Percentiles rank a stretch among this genome's conserved stretches.
Evolutionary conservation across 2,888 invertebrate species (phyloP).

Genomic region (Lysandra bellargus): DNA sequence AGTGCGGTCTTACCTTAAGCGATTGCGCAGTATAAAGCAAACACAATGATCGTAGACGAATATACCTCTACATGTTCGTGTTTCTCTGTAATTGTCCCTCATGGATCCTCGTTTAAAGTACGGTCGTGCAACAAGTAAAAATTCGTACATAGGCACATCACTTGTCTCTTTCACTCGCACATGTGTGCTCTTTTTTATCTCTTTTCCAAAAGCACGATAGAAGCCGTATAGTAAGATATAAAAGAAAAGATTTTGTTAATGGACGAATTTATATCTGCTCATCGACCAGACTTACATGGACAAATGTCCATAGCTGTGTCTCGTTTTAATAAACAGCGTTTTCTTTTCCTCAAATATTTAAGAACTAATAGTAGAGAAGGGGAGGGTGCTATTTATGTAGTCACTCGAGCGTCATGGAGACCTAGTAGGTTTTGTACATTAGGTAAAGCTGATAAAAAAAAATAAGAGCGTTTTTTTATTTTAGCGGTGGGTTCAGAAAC

Average conservation of each 20-base stretch:
- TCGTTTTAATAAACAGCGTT: background rate
- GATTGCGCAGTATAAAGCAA: background rate
- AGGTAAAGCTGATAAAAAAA: no score
- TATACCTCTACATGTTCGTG: background rate
- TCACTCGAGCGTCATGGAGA: no score
- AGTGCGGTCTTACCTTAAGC: background rate
- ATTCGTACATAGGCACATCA: background rate
- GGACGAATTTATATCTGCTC: background rate
- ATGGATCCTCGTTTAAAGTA: background rate
- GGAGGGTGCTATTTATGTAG: no score
- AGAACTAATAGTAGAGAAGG: background rate
- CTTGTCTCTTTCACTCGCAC: background rate
- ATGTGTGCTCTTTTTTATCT: no score
- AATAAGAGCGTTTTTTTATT: no score
- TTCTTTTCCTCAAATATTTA: background rate
- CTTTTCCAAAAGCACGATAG: no score
- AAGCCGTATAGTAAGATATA: no score
- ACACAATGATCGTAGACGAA: background rate
- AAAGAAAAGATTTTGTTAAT: background rate
- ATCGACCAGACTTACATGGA: background rate
- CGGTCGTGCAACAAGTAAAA: background rate
- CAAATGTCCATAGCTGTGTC: background rate
- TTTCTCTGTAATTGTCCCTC: background rate
- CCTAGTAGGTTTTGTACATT: no score
- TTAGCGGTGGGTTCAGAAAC: no score